Base-by-base conservation (phyloP, 2,113 vertebrate genomes). In the Channa argus region DNA sequence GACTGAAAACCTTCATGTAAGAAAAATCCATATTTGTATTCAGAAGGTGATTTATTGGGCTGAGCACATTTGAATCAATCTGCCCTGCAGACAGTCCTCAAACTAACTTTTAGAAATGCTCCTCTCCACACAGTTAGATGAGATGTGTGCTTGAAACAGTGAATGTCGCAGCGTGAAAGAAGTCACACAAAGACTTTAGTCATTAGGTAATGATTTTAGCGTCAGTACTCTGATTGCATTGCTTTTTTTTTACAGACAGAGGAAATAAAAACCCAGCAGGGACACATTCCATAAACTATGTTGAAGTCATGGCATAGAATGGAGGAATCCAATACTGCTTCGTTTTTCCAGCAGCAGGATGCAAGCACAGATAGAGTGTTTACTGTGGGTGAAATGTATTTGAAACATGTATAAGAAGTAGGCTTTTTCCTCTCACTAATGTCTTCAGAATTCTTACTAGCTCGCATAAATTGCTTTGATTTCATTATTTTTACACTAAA, bases 121-220 rank as follows among this genome's bases (percentile, higher is more conserved):
- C 44, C 10, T 41, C 66, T 82, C 60, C 45, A 34, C 55, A 68
- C 82, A 75, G 58, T 66, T 59, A 69, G 12, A 37, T 7, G 54
- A 11, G 52, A 68, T 58, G 76, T 74, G 82, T 43, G 72, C 63
- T 58, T 49, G 74, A 76, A 24, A 55, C 80, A 13, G 41, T 60
- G 86, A 85, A 70, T 7, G 41, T 50, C 66, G 14, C 86, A 88
- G 82, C 82, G 79, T 79, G 87, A 54, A 71, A 55, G 62, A 83
- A 85, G 77, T 55, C 65, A 41, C 50, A 90, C 79, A 86, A 90
- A 89, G 83, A 60, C 79, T 87, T 65, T 52, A 89, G 88, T 89
- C 88, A 90, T 91, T 90, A 90, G 86, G 61, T 89, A 89, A 91
- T 90, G 89, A 88, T 91, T 91, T 89, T 82, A 88, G 79, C 89